Percentiles rank a stretch among this genome's conserved stretches.
These are phyloP conservation scores for Gallinago jamesoni DNA, from an alignment of 2,113 vertebrate genomes.

Conservation along the genomic window DNA sequence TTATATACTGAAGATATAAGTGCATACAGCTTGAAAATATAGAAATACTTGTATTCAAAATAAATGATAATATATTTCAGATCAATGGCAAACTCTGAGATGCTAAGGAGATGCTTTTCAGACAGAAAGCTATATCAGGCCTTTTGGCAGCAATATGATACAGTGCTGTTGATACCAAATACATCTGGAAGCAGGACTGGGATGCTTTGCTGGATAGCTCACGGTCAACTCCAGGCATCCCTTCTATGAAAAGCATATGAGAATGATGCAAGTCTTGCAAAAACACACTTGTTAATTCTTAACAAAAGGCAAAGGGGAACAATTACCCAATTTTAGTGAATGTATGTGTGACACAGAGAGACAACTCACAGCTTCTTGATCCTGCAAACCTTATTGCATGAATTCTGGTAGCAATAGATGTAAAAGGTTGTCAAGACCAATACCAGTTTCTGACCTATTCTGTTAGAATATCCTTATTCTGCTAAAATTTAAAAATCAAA, in stretches of 20 bases:
- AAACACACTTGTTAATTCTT: not conserved
- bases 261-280: not conserved
- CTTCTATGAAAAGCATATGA: not conserved
- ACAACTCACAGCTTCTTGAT: not conserved
- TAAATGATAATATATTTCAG: not conserved
- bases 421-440: not conserved
- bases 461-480: not conserved
- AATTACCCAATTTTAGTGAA: not conserved
- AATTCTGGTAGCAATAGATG: not conserved
- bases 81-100: not conserved
- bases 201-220: not conserved
- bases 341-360: not conserved
- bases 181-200: not conserved
- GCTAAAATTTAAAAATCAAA: not conserved
- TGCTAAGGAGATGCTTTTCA: not conserved
- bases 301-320: not conserved
- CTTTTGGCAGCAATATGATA: not conserved
- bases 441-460: not conserved
- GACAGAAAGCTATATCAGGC: not conserved
- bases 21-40: not conserved
- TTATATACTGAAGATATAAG: not conserved
- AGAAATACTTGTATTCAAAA: not conserved
- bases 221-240: not conserved
- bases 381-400: not conserved
- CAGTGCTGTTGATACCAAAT: not conserved